These are phyloP conservation scores for Labeo calbasu DNA, from an alignment of 2,797 vertebrate species.

Conservation along the genomic window DNA sequence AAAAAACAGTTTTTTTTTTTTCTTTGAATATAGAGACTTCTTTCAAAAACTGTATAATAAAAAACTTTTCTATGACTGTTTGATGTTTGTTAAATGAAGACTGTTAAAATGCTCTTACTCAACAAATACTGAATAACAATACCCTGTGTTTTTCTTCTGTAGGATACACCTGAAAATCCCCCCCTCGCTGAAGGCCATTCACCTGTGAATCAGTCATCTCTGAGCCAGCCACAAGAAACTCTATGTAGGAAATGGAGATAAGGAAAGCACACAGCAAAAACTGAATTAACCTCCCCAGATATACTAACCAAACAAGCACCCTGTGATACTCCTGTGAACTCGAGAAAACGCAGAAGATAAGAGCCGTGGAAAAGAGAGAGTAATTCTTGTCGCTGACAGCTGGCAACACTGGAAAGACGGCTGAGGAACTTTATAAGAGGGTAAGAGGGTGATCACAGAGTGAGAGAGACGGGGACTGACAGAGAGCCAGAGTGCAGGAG, in stretches of 20 bases:
- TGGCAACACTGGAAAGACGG: constrained; percentile 53
- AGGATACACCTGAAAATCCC: constrained; percentile 76
- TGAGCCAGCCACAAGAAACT: constrained; percentile 44
- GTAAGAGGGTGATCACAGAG: constrained; percentile 68
- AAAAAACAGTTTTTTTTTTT: neutral
- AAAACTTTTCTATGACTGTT: neutral
- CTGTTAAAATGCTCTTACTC: neutral
- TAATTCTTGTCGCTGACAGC: constrained; percentile 28
- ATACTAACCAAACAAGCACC: constrained; percentile 38
- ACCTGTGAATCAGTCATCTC: constrained; percentile 39
- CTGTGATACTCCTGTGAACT: constrained; percentile 50
- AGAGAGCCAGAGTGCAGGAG: constrained; percentile 75
- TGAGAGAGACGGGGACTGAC: constrained; percentile 81
- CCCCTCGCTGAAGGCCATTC: constrained; percentile 53
- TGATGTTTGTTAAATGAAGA: neutral
- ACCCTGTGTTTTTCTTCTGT: constrained; percentile 63
- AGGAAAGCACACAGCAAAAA: constrained; percentile 59
- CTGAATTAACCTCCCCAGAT: constrained; percentile 34
- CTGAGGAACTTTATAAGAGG: constrained; percentile 50
- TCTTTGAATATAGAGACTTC: neutral
- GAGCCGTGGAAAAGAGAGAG: neutral
- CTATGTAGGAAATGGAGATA: constrained; percentile 64
- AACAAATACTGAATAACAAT: constrained; percentile 59
- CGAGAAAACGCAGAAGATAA: constrained; percentile 31
- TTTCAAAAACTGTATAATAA: neutral